Base-by-base conservation (phyloP, 2,797 vertebrate genomes). In the Parambassis ranga region DNA sequence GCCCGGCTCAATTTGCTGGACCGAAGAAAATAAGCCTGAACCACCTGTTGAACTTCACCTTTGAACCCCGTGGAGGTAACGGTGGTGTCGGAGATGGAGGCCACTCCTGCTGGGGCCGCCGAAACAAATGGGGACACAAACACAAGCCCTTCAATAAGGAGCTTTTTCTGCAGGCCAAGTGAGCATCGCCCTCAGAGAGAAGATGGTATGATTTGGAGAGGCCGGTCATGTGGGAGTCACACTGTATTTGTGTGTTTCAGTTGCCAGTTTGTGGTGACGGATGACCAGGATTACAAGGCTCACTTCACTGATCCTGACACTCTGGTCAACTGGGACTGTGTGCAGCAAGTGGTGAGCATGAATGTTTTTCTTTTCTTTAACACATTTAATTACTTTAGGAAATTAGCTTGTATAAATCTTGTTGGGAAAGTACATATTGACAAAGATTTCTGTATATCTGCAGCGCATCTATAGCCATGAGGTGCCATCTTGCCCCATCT, bases 141-240 rank as follows among this genome's bases (percentile, higher is more conserved):
- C 92, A 93, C 82, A 99, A 98, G 80, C 98, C 97, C 56, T 99
- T 99, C 88, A 99, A 95, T 91, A 99, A 99, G 93, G 98, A 99
- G 85, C 95, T 98, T 42, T 99, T 98, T 69, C 89, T 99, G 59
- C 98, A 99, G 93, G 98, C 98, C 84, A 99, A 99, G 98, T 99
- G 86, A 95, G 95, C 90, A 41, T 27, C n/a, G 58, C 3, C 13
- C 13, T 73, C 3, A 23, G 0, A 11, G 10, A 4, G 7, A 2
- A 18, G 1, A 27, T 5, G 0, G 4, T 10, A 3, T 33, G 6
- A 15, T 14, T 14, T 10, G 3, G 0, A 30, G 7, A 43, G 7
- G 15, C 10, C 16, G 2, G 13, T 28, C 2, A 43, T 6, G 41
- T 56, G 73, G 3, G 7, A 7, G 5, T 74, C 5, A 13, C 2